Evolutionary conservation across 2,888 invertebrate species (phyloP).

Genomic region (Amiota communis): DNA sequence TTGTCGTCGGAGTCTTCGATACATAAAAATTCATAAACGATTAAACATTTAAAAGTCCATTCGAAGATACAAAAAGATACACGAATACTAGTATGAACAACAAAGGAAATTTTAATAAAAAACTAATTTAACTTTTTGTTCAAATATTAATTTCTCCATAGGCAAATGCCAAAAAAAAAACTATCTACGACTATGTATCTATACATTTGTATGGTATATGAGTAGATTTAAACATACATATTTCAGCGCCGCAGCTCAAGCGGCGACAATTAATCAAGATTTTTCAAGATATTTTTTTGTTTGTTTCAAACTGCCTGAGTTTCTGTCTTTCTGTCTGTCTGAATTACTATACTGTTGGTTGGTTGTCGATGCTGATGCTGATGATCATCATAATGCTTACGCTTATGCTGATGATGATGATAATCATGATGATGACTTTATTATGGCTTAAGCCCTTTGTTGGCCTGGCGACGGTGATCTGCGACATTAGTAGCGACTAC

Average conservation of each 20-base stretch:
- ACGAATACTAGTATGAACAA: too few relatives aligned
- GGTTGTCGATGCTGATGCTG: slow-evolving; percentile 42
- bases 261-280: slow-evolving; percentile 48
- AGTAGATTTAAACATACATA: slow-evolving; percentile 58
- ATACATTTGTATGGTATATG: background rate
- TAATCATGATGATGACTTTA: slow-evolving; percentile 18
- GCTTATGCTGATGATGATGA: background rate
- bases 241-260: slow-evolving; percentile 44
- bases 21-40: slow-evolving; percentile 65
- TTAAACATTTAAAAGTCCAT: slow-evolving; percentile 67
- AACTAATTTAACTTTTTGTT: slow-evolving; percentile 61
- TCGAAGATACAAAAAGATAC: slow-evolving; percentile 31
- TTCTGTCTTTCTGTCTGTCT: background rate
- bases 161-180: slow-evolving; percentile 6
- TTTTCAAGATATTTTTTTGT: slow-evolving; percentile 43
- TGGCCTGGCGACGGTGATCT: background rate
- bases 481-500: slow-evolving; percentile 58
- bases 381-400: background rate
- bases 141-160: slow-evolving; percentile 26
- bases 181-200: background rate
- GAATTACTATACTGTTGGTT: slow-evolving; percentile 2
- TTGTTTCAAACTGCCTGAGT: background rate
- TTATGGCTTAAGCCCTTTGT: slow-evolving; percentile 17
- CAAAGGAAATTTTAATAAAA: slow-evolving; percentile 61
- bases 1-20: too few relatives aligned